Base-by-base conservation (phyloP, 92 coral and sea anemone species). In the Palythoa heliodiscus region DNA sequence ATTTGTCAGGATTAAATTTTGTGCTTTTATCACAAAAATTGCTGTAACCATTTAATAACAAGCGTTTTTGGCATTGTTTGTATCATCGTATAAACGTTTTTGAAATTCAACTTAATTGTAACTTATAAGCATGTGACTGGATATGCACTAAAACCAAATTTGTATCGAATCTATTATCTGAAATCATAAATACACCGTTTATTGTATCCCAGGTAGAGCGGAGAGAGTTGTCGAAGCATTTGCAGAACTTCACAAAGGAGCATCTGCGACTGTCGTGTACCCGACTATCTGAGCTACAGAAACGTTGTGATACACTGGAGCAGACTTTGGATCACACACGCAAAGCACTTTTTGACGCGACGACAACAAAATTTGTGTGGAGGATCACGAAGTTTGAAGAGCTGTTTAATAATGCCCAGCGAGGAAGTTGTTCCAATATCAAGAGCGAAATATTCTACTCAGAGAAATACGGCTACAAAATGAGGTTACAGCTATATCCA, bases 401-500 rank as follows among this genome's bases (percentile, higher is more conserved):
- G 43, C 74, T 80, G 12, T 80, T 43, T 47, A 52, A 66, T 14
- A 80, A 80, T 39, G 60, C 84, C 12, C 61, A 22, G 48, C 66
- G n/a, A 64, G 84, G 84, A 80, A 66, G 12, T 20, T 70, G 74
- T 22, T 64, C 84, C 22, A 80, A 48, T 68, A 66, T 80, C 12
- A 80, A 80, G 35, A 80, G 84, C 20, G 84, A 80, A 8, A 80
- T 66, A 80, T 80, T 80, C 73, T 80, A 80, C 48, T 80, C 84
- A 23, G 84, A 66, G 40, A 80, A 40, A 24, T 80, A 80, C 47
- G 84, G 84, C 47, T 80, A 80, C 84, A 80, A 80, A 80, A 80
- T 80, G 84, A 80, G 57, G 14, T 29, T 80, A 22, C 84, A 80
- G 52, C 74, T 80, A 7, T 66, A 80, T 66, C 84, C 84, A 5